Evolutionary conservation across 2,797 vertebrate genomes (phyloP).

Genomic region (Etheostoma nigrum): DNA sequence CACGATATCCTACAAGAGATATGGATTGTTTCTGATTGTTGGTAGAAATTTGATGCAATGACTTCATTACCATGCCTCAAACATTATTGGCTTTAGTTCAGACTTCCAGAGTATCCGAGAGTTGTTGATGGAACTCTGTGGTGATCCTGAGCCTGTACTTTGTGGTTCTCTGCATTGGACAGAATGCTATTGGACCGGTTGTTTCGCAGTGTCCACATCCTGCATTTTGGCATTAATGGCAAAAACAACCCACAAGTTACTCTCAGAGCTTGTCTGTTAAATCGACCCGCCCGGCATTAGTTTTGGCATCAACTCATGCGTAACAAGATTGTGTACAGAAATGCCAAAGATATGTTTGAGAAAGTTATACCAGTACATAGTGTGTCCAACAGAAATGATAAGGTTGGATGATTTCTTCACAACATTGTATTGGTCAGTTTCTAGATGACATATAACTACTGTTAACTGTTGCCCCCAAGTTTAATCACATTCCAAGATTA

Average conservation of each 20-base stretch:
- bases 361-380: no score
- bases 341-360: no score
- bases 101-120: not conserved
- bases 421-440: not conserved
- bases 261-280: not conserved
- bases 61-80: conserved; percentile 3
- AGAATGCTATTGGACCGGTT: not conserved
- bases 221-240: not conserved
- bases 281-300: not conserved
- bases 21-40: no score
- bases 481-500: conserved; percentile 16
- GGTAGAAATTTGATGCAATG: not conserved
- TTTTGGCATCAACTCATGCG: fast-evolving
- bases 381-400: no score
- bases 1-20: not conserved
- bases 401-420: not conserved
- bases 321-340: not conserved
- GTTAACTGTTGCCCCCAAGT: not conserved
- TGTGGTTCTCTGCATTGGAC: not conserved
- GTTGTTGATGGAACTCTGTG: not conserved
- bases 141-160: not conserved
- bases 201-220: not conserved
- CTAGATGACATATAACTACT: not conserved
- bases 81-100: not conserved
- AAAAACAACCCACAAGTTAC: not conserved